Conservation (phyloP, 1,140 invertebrate genomes). For the Sarcophaga bullata region DNA sequence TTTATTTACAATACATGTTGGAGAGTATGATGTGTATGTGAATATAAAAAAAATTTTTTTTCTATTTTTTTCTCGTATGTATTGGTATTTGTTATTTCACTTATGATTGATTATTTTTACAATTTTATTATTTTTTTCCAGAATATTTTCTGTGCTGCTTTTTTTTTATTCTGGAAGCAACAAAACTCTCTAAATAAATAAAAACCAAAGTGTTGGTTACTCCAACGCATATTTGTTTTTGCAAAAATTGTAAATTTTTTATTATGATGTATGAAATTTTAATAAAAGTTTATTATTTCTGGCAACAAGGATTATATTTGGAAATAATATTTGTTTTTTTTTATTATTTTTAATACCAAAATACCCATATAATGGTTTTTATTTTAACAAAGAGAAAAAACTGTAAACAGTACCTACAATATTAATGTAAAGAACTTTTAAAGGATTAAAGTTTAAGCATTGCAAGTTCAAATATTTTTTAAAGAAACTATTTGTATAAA, state of each 20-base stretch:
- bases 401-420: not conserved
- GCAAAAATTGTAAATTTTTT: not conserved
- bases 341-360: not conserved
- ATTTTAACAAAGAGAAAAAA: not conserved
- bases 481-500: not conserved
- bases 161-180: not conserved
- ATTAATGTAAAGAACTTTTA: not conserved
- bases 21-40: too few relatives aligned
- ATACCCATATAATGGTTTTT: conserved; percentile 22
- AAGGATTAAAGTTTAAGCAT: not conserved
- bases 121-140: too few relatives aligned
- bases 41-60: not conserved
- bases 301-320: conserved; percentile 17
- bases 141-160: not conserved
- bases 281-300: conserved; percentile 18
- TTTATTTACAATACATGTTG: not conserved
- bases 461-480: not conserved
- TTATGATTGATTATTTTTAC: conserved; percentile 19
- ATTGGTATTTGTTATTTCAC: not conserved
- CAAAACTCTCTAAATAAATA: conserved; percentile 15
- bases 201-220: conserved; percentile 20
- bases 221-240: not conserved
- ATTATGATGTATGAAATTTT: not conserved
- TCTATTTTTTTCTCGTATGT: not conserved
- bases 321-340: not conserved